Evolutionary conservation across 2,888 invertebrate genomes (phyloP).

Genomic region (Diaphora mendica): DNA sequence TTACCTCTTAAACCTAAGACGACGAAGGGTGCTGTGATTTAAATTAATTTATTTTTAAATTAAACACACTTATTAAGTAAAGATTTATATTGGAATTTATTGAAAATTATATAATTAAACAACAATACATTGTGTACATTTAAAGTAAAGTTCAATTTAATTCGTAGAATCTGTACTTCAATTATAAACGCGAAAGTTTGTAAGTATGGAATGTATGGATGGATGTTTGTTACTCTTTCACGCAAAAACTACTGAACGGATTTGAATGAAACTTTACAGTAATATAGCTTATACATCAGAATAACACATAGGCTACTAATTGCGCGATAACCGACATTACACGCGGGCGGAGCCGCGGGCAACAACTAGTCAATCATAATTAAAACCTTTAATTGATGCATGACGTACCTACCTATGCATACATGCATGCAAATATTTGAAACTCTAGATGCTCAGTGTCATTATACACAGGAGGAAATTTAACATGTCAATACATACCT

Average conservation of each 20-base stretch:
- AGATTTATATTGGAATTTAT: background rate
- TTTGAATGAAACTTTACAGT: no score
- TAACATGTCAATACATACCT: background rate
- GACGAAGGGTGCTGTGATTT: slow-evolving; percentile 22
- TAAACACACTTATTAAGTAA: no score
- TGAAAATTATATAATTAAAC: background rate
- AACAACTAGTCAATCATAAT: background rate
- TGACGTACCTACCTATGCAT: background rate
- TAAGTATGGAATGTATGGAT: no score
- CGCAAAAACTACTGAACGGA: no score
- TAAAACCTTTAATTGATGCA: background rate
- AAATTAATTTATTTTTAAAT: slow-evolving; percentile 11
- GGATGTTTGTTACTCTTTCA: no score
- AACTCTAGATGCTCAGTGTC: background rate
- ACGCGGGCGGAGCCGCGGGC: no score
- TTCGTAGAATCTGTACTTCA: background rate
- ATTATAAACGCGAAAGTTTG: no score
- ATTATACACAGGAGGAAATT: background rate
- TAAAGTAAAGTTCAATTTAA: background rate
- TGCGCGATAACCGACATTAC: no score
- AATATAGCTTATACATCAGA: no score
- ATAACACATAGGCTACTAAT: no score
- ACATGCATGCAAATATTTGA: no score
- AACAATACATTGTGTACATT: background rate
- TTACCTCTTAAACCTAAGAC: slow-evolving; percentile 34